Conservation (phyloP, 2,113 vertebrate genomes). For the Mesitornis unicolor region DNA sequence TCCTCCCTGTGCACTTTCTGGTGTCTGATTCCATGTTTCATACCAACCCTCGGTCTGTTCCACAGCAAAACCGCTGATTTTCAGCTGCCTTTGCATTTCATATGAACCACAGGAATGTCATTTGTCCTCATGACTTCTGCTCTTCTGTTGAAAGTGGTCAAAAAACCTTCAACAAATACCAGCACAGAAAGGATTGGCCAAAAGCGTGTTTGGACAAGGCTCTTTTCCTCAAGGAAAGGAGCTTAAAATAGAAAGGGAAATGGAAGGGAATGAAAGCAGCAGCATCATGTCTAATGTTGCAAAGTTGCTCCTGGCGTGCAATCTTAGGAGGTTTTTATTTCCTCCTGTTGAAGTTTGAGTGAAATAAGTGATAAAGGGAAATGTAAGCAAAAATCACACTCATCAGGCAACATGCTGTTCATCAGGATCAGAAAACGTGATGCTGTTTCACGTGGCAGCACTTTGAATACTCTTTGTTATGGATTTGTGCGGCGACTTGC, state of each 20-base stretch:
- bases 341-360: neutral
- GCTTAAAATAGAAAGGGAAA: neutral
- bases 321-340: neutral
- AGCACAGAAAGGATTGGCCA: neutral
- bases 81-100: neutral
- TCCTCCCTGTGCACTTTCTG: neutral
- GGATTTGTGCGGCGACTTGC: neutral
- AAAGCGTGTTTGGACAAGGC: neutral
- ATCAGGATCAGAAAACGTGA: neutral
- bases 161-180: neutral
- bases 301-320: neutral
- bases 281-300: neutral
- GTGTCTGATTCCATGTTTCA: neutral
- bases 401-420: neutral
- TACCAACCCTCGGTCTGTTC: neutral
- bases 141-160: neutral
- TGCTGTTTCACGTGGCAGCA: neutral
- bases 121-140: neutral
- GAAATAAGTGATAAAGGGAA: slow-evolving; percentile 21
- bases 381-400: slow-evolving; percentile 33
- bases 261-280: neutral
- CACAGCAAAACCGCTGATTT: neutral
- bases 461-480: neutral
- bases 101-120: neutral
- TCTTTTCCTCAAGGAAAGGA: neutral